Evolutionary conservation across 2,797 vertebrate species (phyloP), one percentile per base, ranked within the genome.

Genomic region (Micropoecilia bifurca): DNA sequence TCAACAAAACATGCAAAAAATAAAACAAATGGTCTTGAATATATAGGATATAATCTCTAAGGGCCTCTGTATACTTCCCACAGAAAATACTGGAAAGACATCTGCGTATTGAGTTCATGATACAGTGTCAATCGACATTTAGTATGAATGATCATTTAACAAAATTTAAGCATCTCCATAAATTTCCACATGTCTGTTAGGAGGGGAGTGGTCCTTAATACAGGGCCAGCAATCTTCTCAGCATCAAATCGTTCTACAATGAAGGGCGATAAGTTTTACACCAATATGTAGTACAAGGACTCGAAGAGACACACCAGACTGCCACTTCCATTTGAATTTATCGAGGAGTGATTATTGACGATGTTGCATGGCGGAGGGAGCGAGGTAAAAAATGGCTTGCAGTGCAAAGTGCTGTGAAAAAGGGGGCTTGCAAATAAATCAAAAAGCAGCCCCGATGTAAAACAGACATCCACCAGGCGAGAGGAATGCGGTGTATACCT

Each of bases 311-410:
- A 89, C 85, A 89, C 77, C 83, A 84, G 84, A 88, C 87, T 88
- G 87, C 85, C 84, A 87, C 91, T 91, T 93, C 80, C 85, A 92
- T 92, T 93, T 88, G 88, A 92, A 94, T 95, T 95, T 92, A 91
- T 90, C 88, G 87, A 80, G 81, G 80, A 89, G 89, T 91, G 92
- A 95, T 95, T 93, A 93, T 93, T 90, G 87, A 87, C 74, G 71
- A 89, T 89, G 87, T 92, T 78, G 77, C 80, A 85, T 82, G 63
- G 87, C 89, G 80, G 80, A 91, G 91, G 80, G 80, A 91, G 91
- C 84, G 84, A 87, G 85, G 76, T 87, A 87, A 92, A 61, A 93
- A 93, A 95, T 90, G 84, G 89, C 83, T 88, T 77, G 87, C 68
- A 76, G 84, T 83, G 91, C 89, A 90, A 89, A 87, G 85, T 79